phyloP scores from a whole-genome alignment of 1,140 invertebrate species.

The Dinoponera quadriceps region DNA sequence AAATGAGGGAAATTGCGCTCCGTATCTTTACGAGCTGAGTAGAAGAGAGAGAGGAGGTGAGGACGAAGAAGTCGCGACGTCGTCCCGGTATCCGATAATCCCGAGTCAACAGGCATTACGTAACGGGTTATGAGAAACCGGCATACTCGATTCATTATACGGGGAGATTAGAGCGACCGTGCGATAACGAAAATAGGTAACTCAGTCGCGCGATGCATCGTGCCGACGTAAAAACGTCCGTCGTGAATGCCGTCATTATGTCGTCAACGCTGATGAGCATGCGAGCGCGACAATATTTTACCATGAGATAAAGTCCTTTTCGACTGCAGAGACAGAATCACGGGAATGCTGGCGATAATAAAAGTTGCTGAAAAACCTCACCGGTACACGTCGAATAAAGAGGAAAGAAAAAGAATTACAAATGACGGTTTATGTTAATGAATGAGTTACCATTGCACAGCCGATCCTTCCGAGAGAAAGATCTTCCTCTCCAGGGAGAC shows the following conservation, averaged over 20 bases:
- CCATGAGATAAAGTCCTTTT: slow-evolving; percentile 4
- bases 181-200: slow-evolving; percentile 60
- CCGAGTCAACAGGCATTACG: slow-evolving; percentile 18
- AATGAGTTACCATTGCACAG: no score
- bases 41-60: neutral
- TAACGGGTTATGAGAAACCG: slow-evolving; percentile 34
- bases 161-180: slow-evolving; percentile 24
- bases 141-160: slow-evolving; percentile 35
- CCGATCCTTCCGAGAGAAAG: no score
- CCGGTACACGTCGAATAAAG: no score
- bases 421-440: no score
- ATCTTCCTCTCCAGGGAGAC: neutral
- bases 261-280: slow-evolving; percentile 14
- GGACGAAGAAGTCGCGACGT: slow-evolving; percentile 31
- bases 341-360: no score
- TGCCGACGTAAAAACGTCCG: slow-evolving; percentile 20
- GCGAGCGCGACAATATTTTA: slow-evolving; percentile 36
- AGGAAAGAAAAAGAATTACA: no score
- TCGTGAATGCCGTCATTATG: slow-evolving; percentile 49
- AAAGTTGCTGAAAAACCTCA: neutral
- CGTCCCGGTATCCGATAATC: slow-evolving; percentile 19
- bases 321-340: neutral
- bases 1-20: slow-evolving; percentile 46
- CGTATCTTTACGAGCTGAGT: slow-evolving; percentile 44
- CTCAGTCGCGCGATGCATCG: slow-evolving; percentile 22